Evolutionary conservation across 1,140 invertebrate species (phyloP).

Genomic region (Contarinia nasturtii): DNA sequence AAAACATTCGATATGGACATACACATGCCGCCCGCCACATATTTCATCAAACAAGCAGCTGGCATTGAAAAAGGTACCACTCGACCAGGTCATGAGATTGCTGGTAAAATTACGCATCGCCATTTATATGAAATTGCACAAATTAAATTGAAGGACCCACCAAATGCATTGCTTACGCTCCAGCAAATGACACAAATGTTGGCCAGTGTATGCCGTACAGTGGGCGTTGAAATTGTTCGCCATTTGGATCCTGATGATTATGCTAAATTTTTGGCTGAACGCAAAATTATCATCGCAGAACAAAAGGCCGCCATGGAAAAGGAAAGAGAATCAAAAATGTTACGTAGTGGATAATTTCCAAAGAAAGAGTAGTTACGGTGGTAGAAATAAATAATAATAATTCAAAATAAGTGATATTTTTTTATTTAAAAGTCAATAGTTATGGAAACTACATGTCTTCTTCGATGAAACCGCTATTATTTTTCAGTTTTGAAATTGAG

Average conservation of each 20-base stretch:
- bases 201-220: constrained; percentile 51
- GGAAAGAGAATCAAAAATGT: constrained; percentile 79
- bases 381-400: constrained; percentile 2
- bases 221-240: constrained; percentile 75
- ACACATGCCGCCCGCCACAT: constrained; percentile 66
- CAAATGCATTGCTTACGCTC: constrained; percentile 40
- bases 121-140: constrained; percentile 97
- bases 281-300: constrained; percentile 47
- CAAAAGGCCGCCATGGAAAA: constrained; percentile 66
- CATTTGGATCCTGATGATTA: constrained; percentile 69
- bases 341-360: constrained; percentile 42
- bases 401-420: no score
- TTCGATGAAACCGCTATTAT: no score
- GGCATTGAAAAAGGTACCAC: constrained; percentile 71
- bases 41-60: constrained; percentile 87
- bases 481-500: no score
- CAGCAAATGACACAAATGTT: constrained; percentile 65
- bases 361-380: background rate
- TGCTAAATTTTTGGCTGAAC: constrained; percentile 60
- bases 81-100: constrained; percentile 56
- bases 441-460: no score
- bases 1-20: constrained; percentile 68
- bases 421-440: no score
- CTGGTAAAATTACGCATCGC: constrained; percentile 84
- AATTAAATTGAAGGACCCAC: constrained; percentile 77